Conservation (phyloP, 2,113 vertebrate species). For the Rhegmatorhina hoffmannsi region DNA sequence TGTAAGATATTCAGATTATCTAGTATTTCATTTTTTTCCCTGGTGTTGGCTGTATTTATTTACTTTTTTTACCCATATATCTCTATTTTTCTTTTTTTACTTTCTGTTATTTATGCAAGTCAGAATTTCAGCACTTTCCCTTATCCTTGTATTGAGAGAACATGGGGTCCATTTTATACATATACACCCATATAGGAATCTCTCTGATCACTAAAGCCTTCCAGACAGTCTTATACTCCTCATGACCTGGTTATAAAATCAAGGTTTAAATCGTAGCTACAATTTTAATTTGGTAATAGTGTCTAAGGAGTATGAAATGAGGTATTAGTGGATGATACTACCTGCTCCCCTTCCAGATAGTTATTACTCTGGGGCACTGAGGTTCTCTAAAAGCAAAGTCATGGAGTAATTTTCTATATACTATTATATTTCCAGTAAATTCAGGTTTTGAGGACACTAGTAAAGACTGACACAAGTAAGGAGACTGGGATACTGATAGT, state of each 20-base stretch:
- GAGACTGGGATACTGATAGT: background rate
- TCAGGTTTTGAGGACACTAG: background rate
- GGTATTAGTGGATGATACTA: background rate
- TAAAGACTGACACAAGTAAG: background rate
- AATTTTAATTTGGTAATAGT: background rate
- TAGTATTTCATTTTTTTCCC: background rate
- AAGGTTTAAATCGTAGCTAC: background rate
- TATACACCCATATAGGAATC: background rate
- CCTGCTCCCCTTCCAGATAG: background rate
- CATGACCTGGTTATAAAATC: background rate
- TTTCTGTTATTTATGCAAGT: background rate
- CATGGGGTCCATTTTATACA: background rate
- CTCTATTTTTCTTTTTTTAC: background rate
- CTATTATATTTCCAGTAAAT: background rate
- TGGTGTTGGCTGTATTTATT: background rate
- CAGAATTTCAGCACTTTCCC: background rate
- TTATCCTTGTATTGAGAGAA: background rate
- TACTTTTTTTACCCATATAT: background rate
- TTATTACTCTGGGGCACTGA: background rate
- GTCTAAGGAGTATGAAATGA: background rate
- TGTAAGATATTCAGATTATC: background rate
- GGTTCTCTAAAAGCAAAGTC: background rate
- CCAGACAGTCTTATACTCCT: background rate
- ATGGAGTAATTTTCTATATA: background rate
- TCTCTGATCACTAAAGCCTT: constrained; percentile 5